phyloP scores from a whole-genome alignment of 2,113 vertebrate genomes.

The Chloropsis hardwickii region DNA sequence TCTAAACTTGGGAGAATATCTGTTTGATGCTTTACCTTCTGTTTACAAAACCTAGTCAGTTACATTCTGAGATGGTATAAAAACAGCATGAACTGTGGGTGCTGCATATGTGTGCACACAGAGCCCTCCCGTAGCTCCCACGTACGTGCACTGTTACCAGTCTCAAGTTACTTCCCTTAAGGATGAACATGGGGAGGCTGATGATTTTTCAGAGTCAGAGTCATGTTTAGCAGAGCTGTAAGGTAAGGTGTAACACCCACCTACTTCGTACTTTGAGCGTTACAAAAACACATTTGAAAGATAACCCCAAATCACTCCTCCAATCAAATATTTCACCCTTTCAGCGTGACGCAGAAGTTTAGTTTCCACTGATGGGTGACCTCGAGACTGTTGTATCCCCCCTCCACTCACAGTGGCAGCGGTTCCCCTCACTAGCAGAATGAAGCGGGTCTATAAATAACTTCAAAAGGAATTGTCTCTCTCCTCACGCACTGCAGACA shows the following conservation, averaged over 20 bases:
- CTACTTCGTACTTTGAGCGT: background rate
- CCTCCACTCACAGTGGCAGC: background rate
- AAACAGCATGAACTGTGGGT: background rate
- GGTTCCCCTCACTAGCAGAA: background rate
- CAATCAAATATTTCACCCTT: background rate
- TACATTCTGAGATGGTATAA: background rate
- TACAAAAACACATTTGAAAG: background rate
- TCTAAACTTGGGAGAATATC: background rate
- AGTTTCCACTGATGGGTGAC: background rate
- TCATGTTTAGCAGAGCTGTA: background rate
- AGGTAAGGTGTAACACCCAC: background rate
- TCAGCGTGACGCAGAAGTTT: conserved; percentile 30
- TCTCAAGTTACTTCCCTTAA: background rate
- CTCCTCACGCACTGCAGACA: conserved; percentile 17
- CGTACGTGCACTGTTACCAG: background rate
- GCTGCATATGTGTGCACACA: background rate
- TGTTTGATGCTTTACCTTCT: background rate
- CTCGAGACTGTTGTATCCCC: background rate
- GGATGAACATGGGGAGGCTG: background rate
- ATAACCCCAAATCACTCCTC: background rate
- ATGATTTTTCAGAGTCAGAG: background rate
- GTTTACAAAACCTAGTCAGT: background rate
- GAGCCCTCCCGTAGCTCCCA: background rate
- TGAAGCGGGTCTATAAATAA: conserved; percentile 38
- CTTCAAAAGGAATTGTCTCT: background rate